Percentiles rank a stretch among this genome's conserved stretches.
Conservation (phyloP, 2,113 vertebrate genomes). For the Poecile atricapillus region DNA sequence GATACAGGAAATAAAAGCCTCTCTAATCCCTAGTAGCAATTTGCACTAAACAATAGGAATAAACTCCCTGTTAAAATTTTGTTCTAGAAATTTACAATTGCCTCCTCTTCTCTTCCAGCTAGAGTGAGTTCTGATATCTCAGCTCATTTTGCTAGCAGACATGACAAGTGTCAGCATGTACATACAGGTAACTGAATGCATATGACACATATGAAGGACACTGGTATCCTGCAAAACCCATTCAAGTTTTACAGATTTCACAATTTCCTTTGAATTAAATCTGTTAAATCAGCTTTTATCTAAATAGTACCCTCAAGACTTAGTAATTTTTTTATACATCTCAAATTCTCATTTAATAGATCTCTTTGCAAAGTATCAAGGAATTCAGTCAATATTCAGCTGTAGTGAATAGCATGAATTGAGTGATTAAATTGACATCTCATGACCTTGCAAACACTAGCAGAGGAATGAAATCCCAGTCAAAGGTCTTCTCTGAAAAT, state of each 20-base stretch:
- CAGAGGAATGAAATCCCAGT: not conserved
- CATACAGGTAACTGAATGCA: not conserved
- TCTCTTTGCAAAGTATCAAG: not conserved
- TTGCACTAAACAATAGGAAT: slow-evolving; percentile 23
- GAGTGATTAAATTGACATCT: not conserved
- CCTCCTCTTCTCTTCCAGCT: not conserved
- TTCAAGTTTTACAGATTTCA: not conserved
- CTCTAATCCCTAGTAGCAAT: slow-evolving; percentile 10
- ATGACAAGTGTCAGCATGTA: not conserved
- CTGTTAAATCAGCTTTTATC: not conserved
- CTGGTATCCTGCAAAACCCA: rapidly evolving
- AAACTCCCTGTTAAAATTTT: slow-evolving; percentile 20
- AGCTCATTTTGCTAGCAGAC: not conserved
- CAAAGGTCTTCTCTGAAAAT: not conserved
- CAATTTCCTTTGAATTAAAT: not conserved
- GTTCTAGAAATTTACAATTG: not conserved
- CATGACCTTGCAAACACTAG: not conserved
- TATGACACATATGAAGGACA: not conserved
- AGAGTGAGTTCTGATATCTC: not conserved
- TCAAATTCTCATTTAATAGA: not conserved
- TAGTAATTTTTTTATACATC: not conserved
- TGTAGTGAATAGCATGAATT: not conserved
- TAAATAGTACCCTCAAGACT: not conserved
- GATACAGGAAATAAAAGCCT: not conserved
- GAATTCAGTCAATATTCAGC: not conserved